Evolutionary conservation across 1,140 invertebrate genomes (phyloP).

Genomic region (Globodera ellingtonae): DNA sequence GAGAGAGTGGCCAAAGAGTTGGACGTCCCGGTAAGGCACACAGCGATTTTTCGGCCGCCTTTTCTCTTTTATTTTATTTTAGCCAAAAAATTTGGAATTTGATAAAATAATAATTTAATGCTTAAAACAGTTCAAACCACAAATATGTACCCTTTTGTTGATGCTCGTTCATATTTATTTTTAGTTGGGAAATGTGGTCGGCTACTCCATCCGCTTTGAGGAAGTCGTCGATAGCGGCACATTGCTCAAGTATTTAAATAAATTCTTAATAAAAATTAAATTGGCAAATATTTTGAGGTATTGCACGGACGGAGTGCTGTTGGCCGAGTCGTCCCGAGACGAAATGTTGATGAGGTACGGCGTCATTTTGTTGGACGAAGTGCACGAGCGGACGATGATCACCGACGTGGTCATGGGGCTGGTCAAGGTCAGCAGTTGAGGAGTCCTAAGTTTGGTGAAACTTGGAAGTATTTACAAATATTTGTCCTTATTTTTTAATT

Average conservation of each 20-base stretch:
- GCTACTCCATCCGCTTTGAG: constrained; percentile 78
- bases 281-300: neutral
- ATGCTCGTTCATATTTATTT: neutral
- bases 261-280: neutral
- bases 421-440: constrained; percentile 4
- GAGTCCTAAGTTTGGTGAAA: neutral
- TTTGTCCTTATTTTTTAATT: neutral
- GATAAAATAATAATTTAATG: neutral
- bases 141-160: too few species aligned
- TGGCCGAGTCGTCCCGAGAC: constrained; percentile 79
- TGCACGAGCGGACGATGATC: constrained; percentile 88
- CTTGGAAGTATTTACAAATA: neutral
- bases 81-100: neutral
- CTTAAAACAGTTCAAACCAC: neutral
- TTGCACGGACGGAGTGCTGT: constrained; percentile 96
- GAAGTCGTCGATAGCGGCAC: constrained; percentile 75
- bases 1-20: constrained; percentile 73
- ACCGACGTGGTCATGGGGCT: constrained; percentile 68
- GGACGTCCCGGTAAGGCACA: constrained; percentile 73
- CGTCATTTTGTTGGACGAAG: constrained; percentile 93
- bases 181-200: constrained; percentile 69
- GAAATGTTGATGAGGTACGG: constrained; percentile 82
- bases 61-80: neutral
- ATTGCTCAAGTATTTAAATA: constrained; percentile 80
- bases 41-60: neutral